These are phyloP conservation scores for Euleptes europaea DNA, from an alignment of 2,113 vertebrate genomes.

Conservation along the genomic window DNA sequence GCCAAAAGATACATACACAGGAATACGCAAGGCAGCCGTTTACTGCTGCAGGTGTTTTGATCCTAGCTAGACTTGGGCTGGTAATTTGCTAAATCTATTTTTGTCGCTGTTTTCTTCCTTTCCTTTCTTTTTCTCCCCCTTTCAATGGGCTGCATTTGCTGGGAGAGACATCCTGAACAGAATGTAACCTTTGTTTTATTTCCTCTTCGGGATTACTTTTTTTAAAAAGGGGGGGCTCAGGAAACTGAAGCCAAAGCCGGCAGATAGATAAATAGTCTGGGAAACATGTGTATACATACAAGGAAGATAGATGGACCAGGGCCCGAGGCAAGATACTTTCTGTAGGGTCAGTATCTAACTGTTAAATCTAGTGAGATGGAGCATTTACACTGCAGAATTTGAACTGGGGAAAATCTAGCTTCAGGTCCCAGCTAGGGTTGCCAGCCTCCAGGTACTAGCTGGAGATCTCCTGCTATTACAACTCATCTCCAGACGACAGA, in stretches of 20 bases:
- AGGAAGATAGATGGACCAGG: background rate
- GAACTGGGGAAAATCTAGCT: too few species aligned
- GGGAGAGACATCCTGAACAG: conserved; percentile 4
- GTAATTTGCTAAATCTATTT: conserved; percentile 37
- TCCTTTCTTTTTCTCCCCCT: background rate
- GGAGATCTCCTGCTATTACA: too few species aligned
- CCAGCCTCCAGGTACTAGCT: too few species aligned
- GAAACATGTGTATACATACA: background rate
- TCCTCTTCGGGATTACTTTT: background rate
- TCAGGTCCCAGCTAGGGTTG: too few species aligned
- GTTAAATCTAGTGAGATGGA: too few species aligned
- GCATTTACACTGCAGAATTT: too few species aligned
- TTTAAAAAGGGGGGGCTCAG: background rate
- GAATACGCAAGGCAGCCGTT: background rate
- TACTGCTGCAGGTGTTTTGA: conserved; percentile 37
- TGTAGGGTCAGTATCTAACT: background rate
- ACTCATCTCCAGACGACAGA: too few species aligned
- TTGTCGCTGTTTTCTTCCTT: conserved; percentile 8
- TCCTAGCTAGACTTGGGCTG: conserved; percentile 21
- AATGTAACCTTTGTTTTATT: conserved; percentile 18
- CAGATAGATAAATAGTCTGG: background rate
- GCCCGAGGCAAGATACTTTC: background rate
- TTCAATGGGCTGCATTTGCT: background rate
- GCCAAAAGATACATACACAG: background rate
- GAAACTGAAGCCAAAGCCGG: background rate